Percentiles rank a stretch among this genome's conserved stretches.
phyloP scores from a whole-genome alignment of 2,797 vertebrate species.

The Stomatorhinus walkeri region DNA sequence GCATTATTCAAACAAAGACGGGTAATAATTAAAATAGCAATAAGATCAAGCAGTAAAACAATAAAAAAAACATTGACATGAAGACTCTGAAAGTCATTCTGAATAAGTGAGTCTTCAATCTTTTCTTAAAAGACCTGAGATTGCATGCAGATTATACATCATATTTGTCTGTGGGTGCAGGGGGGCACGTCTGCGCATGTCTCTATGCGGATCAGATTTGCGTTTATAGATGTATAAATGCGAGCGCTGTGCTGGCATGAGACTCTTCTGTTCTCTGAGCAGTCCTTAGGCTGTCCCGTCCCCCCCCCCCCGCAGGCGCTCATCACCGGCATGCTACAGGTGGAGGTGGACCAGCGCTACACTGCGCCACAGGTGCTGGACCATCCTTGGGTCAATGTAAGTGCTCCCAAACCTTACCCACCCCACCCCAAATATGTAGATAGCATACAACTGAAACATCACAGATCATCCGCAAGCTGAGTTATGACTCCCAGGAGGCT shows the following conservation, averaged over 20 bases:
- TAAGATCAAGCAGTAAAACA: not conserved
- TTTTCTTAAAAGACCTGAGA: not conserved
- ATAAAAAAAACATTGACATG: not conserved
- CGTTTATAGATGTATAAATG: not conserved
- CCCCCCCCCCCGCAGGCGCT: constrained; percentile 68
- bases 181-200: not conserved
- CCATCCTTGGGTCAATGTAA: constrained; percentile 94
- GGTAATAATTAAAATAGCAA: not conserved
- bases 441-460: not conserved
- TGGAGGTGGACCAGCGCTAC: constrained; percentile 79
- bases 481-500: not conserved
- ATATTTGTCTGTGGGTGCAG: not conserved
- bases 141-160: not conserved
- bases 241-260: not conserved
- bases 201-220: not conserved
- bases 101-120: not conserved
- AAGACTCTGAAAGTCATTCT: not conserved
- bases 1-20: not conserved
- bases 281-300: not conserved
- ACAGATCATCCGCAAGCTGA: not conserved
- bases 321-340: constrained; percentile 86
- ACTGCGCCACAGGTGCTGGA: constrained; percentile 86
- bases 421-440: not conserved
- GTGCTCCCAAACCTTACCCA: constrained; percentile 32
- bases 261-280: not conserved